Percentiles rank a stretch among this genome's conserved stretches.
Conservation (phyloP, 2,113 vertebrate species). For the Puntigrus tetrazona region DNA sequence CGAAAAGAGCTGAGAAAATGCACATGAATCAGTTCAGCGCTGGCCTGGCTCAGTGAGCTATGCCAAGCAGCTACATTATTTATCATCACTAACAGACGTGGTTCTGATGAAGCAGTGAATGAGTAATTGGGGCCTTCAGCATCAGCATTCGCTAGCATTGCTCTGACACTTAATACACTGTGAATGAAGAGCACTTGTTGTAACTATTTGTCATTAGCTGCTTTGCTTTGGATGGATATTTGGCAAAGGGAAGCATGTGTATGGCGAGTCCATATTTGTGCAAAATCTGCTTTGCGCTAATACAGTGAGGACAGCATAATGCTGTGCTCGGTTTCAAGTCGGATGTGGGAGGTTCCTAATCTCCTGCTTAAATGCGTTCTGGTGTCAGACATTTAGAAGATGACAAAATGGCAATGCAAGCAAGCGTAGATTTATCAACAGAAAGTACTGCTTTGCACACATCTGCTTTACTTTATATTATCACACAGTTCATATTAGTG, state of each 20-base stretch:
- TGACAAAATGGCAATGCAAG: not conserved
- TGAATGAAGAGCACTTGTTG: constrained; percentile 52
- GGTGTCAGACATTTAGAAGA: not conserved
- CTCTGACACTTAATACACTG: constrained; percentile 54
- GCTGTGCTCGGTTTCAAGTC: not conserved
- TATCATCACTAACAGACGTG: constrained; percentile 65
- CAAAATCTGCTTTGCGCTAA: constrained; percentile 7
- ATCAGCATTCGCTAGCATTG: constrained; percentile 37
- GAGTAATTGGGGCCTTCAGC: constrained; percentile 61
- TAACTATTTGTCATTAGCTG: constrained; percentile 67
- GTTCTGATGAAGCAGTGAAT: constrained; percentile 60
- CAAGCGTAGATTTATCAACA: not conserved
- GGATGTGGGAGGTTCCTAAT: constrained; percentile 7
- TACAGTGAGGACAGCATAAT: constrained; percentile 21
- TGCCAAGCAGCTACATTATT: constrained; percentile 67
- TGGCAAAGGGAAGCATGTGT: constrained; percentile 33
- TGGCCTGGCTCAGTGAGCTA: constrained; percentile 55
- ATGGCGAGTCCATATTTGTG: constrained; percentile 1
- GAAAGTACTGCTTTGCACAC: not conserved
- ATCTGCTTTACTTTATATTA: not conserved
- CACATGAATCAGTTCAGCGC: constrained; percentile 65
- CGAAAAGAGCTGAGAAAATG: constrained; percentile 20
- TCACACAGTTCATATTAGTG: not conserved
- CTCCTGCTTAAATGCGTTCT: not conserved
- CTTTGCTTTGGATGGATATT: constrained; percentile 62